A percentile compares a stretch with the other conserved stretches of the same genome.
Evolutionary conservation across 2,113 vertebrate species (phyloP).

Genomic region (Neodon shergylaensis): DNA sequence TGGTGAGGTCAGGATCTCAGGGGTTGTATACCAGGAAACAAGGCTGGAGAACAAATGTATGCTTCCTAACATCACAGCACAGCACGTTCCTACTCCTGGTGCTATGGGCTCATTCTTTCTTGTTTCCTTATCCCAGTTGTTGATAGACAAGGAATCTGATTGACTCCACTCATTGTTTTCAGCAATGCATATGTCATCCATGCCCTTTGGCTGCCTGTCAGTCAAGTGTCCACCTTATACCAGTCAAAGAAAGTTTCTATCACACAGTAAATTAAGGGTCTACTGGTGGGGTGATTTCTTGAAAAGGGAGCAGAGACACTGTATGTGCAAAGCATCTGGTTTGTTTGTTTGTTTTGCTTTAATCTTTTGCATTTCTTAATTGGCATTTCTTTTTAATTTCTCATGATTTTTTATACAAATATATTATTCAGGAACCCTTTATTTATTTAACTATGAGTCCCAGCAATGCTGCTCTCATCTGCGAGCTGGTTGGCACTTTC

Average conservation of each 20-base stretch:
- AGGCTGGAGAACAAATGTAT: background rate
- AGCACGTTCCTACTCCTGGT: background rate
- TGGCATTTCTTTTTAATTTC: slow-evolving; percentile 41
- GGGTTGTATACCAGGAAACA: background rate
- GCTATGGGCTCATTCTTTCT: background rate
- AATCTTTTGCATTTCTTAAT: slow-evolving; percentile 46
- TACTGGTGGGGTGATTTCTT: background rate
- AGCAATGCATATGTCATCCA: background rate
- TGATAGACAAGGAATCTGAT: background rate
- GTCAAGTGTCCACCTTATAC: background rate
- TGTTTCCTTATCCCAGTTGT: background rate
- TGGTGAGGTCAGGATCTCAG: background rate
- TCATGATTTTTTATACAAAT: slow-evolving; percentile 48
- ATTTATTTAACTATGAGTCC: slow-evolving; percentile 33
- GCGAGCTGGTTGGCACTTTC: slow-evolving; percentile 31
- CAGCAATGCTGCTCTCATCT: slow-evolving; percentile 2
- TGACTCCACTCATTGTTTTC: background rate
- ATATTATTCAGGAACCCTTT: slow-evolving; percentile 48
- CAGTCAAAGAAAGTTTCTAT: background rate
- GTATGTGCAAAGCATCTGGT: background rate
- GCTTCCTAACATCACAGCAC: background rate
- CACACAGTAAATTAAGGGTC: background rate
- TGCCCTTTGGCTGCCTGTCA: background rate
- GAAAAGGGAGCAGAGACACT: background rate
- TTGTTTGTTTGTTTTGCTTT: background rate